phyloP scores from a whole-genome alignment of 2,113 vertebrate genomes.

The Ochotona princeps region DNA sequence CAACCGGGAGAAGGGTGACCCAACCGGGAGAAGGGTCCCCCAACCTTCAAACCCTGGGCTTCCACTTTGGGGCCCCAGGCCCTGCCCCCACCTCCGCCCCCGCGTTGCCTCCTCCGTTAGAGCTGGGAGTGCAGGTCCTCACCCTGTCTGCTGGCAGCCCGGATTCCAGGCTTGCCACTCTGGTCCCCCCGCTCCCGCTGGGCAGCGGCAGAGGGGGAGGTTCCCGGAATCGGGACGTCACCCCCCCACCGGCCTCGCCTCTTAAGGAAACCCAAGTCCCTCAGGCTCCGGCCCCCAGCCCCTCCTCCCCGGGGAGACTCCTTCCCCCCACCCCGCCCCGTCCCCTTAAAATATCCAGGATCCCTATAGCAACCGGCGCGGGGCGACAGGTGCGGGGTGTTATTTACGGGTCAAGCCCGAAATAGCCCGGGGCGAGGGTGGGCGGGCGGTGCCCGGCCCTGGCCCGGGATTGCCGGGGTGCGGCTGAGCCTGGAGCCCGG shows the following conservation, averaged over 20 bases:
- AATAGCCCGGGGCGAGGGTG: slow-evolving; percentile 78
- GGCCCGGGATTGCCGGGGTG: not conserved
- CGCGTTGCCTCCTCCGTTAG: not conserved
- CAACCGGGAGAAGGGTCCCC: accelerated
- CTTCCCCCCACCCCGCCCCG: not conserved
- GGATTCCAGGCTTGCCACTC: not conserved
- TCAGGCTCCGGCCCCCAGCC: not conserved
- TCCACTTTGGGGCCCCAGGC: not conserved
- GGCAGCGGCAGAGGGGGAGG: too few species aligned
- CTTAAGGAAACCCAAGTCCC: not conserved
- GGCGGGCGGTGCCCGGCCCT: slow-evolving; percentile 29
- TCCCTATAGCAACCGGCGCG: slow-evolving; percentile 72
- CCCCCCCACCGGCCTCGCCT: accelerated
- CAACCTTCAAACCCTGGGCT: too few species aligned
- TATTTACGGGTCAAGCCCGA: slow-evolving; percentile 79
- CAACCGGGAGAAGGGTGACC: too few species aligned
- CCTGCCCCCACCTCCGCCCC: not conserved
- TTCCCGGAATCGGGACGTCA: not conserved
- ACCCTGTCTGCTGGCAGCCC: accelerated
- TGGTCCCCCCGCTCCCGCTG: too few species aligned
- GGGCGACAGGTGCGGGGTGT: slow-evolving; percentile 87
- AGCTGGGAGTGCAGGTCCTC: accelerated
- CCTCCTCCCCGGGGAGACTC: not conserved
- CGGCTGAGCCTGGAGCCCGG: not conserved
- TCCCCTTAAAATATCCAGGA: slow-evolving; percentile 74